Conservation (phyloP, 1,140 invertebrate genomes). For the Diorhabda elongata region DNA sequence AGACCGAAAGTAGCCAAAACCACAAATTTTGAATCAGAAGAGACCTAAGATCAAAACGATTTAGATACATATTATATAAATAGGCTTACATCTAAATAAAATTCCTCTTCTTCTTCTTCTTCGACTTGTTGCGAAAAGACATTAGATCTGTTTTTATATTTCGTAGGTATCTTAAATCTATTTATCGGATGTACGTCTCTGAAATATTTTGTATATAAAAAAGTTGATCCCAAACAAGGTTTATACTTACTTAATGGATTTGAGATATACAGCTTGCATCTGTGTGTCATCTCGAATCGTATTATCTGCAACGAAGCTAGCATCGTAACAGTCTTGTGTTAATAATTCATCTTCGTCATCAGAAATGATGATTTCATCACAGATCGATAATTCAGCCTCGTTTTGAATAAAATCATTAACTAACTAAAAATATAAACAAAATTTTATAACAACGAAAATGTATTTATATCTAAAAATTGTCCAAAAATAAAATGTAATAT, state of each 20-base stretch:
- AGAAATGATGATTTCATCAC: constrained; percentile 29
- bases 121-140: constrained; percentile 38
- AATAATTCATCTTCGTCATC: constrained; percentile 36
- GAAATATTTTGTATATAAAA: neutral
- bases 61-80: neutral
- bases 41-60: neutral
- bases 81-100: constrained; percentile 38
- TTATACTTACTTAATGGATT: constrained; percentile 36
- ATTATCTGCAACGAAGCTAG: constrained; percentile 43
- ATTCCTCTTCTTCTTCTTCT: constrained; percentile 24
- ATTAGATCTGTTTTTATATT: constrained; percentile 14
- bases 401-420: constrained; percentile 34
- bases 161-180: constrained; percentile 31
- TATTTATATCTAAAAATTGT: too few species aligned
- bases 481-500: too few species aligned
- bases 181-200: constrained; percentile 29
- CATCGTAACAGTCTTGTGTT: constrained; percentile 33
- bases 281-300: constrained; percentile 30
- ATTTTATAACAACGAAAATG: too few species aligned
- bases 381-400: constrained; percentile 36
- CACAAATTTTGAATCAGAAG: neutral
- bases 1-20: neutral
- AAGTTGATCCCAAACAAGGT: neutral
- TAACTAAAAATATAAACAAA: constrained; percentile 11
- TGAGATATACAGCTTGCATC: constrained; percentile 40